Evolutionary conservation across 1,140 invertebrate species (phyloP), one percentile per base, ranked within the genome.

Genomic region (Pissodes strobi): DNA sequence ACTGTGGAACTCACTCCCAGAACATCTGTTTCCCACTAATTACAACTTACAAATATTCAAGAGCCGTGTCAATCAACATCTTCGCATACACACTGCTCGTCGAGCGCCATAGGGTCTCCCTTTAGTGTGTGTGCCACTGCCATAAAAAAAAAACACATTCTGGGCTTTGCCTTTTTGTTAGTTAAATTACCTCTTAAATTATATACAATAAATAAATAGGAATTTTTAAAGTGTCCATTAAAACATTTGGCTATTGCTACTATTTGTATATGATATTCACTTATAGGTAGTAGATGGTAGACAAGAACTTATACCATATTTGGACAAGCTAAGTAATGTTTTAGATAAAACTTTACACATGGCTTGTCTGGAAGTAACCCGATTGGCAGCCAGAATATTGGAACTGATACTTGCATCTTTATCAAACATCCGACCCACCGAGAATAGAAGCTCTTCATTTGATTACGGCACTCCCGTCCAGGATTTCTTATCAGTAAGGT

Each of bases 401-500:
- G 74, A 73, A 30, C 55, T 76, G 21, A 65, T 89, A 15, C 74
- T 93, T 2, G 71, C 76, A 1, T 82, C 84, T 2, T 74, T 91
- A 9, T 84, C 84, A 0, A 79, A 78, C 4, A 80, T 89, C 0
- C 84, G 85, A 64, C 82, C 89, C 1, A 79, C 80, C n/a, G 87
- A 91, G 55, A 87, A 84, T 72, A 80, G 82, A 38, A 88, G 85
- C 72, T 83, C 83, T 1, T 76, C 84, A 4, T 79, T 84, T 10
- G 82, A 87, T 55, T 88, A 85, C 66, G 84, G 88, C 48, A 80
- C 83, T 48, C 85, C 86, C 1, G 79, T 90, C 1, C 80, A 83
- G 37, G 85, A 91, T 48, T 91, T 89, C 81, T 79, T 94, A 8
- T 86, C 92, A 2, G 85, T 94, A 13, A 82, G 73, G 86, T 88